These are phyloP conservation scores for Eurytoma californica DNA, from an alignment of 2,888 invertebrate genomes.

Conservation along the genomic window DNA sequence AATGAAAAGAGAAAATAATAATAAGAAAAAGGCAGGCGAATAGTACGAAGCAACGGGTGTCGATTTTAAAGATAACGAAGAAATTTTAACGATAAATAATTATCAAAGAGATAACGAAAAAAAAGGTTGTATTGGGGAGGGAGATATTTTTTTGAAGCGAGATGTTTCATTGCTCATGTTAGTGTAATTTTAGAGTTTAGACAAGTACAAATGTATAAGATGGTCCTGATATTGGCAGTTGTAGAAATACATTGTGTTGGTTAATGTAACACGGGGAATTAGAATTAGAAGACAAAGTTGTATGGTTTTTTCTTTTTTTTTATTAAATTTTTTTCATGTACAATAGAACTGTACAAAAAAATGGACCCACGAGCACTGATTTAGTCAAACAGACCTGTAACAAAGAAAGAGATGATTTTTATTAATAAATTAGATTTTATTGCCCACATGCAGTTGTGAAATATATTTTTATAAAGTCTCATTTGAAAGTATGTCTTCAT, in stretches of 20 bases:
- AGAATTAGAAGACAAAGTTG: slow-evolving; percentile 31
- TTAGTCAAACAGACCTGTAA: slow-evolving; percentile 87
- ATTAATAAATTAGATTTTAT: slow-evolving; percentile 42
- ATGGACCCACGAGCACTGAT: slow-evolving; percentile 62
- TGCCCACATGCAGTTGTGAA: slow-evolving; percentile 25
- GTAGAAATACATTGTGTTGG: slow-evolving; percentile 26
- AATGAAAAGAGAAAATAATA: background rate
- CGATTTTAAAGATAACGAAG: slow-evolving; percentile 47
- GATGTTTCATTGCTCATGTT: slow-evolving; percentile 47
- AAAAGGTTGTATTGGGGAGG: slow-evolving; percentile 22
- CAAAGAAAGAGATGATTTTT: slow-evolving; percentile 70
- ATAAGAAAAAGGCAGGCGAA: background rate
- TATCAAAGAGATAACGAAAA: slow-evolving; percentile 2
- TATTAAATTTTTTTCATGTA: slow-evolving; percentile 65
- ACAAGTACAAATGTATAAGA: slow-evolving; percentile 43
- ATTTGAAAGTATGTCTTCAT: slow-evolving; percentile 62
- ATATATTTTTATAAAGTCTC: slow-evolving; percentile 59
- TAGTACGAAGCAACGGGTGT: slow-evolving; percentile 34
- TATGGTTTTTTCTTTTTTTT: slow-evolving; percentile 47
- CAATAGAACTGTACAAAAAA: slow-evolving; percentile 71
- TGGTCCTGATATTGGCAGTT: slow-evolving; percentile 28
- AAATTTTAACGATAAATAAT: slow-evolving; percentile 23
- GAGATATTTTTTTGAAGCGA: slow-evolving; percentile 53
- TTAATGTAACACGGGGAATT: slow-evolving; percentile 26
- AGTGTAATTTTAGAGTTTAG: slow-evolving; percentile 50